Conservation (phyloP, 2,113 vertebrate genomes). For the Hippoglossus stenolepis region DNA sequence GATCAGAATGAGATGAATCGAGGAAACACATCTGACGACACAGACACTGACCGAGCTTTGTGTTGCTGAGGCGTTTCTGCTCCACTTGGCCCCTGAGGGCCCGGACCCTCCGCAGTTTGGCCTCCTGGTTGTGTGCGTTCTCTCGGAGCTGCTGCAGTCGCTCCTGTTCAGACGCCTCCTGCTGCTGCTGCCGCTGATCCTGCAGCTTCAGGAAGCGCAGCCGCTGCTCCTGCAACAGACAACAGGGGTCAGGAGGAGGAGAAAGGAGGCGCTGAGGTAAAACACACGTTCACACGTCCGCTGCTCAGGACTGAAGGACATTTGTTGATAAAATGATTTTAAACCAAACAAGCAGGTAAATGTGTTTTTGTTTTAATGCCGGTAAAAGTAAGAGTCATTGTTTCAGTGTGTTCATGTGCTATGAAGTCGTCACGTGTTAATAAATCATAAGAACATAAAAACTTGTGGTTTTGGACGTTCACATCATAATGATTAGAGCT, state of each 20-base stretch:
- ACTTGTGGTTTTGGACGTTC: too few relatives aligned
- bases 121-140: slow-evolving; percentile 92
- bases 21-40: too few relatives aligned
- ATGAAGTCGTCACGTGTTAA: too few relatives aligned
- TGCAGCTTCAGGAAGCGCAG: slow-evolving; percentile 50
- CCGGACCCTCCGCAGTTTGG: slow-evolving; percentile 91
- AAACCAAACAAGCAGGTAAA: too few relatives aligned
- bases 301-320: too few relatives aligned
- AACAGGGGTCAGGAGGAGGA: neutral
- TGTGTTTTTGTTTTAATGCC: too few relatives aligned
- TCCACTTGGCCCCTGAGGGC: slow-evolving; percentile 92
- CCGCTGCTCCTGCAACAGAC: neutral
- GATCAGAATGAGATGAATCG: too few relatives aligned
- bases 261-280: neutral
- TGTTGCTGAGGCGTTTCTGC: slow-evolving; percentile 91
- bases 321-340: too few relatives aligned
- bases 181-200: slow-evolving; percentile 80
- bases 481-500: too few relatives aligned
- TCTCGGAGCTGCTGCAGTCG: slow-evolving; percentile 89
- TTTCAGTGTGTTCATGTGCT: too few relatives aligned
- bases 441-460: too few relatives aligned
- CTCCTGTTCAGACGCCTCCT: slow-evolving; percentile 87
- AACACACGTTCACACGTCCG: neutral
- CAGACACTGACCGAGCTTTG: slow-evolving; percentile 86
- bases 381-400: too few relatives aligned